These are phyloP conservation scores for Neotoma lepida DNA, from an alignment of 2,113 vertebrate species.

Conservation along the genomic window DNA sequence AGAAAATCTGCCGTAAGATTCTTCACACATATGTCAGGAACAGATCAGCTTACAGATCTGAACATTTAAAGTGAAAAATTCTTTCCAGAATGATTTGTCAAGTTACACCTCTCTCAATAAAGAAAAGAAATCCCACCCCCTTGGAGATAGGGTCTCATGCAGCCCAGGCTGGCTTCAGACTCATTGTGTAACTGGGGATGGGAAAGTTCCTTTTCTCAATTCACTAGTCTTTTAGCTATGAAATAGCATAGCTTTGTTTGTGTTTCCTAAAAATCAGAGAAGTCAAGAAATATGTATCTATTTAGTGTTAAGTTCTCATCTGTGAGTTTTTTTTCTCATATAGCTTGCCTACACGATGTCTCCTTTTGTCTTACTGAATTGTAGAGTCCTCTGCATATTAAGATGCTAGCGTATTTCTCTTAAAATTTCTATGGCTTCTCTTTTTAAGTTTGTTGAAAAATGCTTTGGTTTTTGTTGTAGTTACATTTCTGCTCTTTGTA, in stretches of 20 bases:
- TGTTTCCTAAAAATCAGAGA: constrained; percentile 11
- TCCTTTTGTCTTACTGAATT: constrained; percentile 31
- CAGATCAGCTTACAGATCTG: not conserved
- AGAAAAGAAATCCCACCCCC: not conserved
- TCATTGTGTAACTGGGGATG: not conserved
- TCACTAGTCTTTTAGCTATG: not conserved
- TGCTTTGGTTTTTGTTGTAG: constrained; percentile 1
- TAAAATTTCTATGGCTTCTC: not conserved
- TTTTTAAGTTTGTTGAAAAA: constrained; percentile 41
- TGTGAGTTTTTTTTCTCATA: constrained; percentile 31
- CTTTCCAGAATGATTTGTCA: not conserved
- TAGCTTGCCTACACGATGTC: constrained; percentile 6
- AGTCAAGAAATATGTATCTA: constrained; percentile 15
- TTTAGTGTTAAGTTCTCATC: not conserved
- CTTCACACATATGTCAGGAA: not conserved
- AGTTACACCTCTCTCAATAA: not conserved
- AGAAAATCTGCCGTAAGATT: not conserved
- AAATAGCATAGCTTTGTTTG: not conserved
- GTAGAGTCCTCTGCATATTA: not conserved
- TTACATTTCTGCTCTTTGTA: constrained; percentile 41
- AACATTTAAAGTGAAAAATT: not conserved
- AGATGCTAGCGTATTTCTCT: not conserved
- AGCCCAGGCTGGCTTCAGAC: not conserved
- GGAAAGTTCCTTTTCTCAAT: not conserved
- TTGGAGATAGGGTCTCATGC: not conserved